A percentile compares a stretch with the other conserved stretches of the same genome.
Conservation (phyloP, 2,797 vertebrate genomes). For the Malacoctenus gilli region DNA sequence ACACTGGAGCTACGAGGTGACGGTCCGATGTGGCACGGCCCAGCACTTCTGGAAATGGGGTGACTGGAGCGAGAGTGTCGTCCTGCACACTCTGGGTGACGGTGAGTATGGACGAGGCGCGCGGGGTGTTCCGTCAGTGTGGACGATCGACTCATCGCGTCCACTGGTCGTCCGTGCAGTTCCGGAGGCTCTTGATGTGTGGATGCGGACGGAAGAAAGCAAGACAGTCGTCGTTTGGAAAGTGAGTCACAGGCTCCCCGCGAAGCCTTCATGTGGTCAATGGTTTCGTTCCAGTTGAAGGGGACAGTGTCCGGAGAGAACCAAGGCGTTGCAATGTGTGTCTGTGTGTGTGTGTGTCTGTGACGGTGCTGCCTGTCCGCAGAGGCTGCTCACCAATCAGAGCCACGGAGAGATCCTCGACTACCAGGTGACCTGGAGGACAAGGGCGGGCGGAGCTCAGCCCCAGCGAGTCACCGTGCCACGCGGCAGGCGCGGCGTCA, state of each 20-base stretch:
- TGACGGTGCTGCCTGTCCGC: conserved; percentile 8
- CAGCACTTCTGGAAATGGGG: conserved; percentile 76
- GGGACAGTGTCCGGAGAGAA: too few species aligned
- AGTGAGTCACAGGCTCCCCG: conserved; percentile 69
- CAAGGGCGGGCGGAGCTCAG: background rate
- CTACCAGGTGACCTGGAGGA: conserved; percentile 66
- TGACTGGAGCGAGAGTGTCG: conserved; percentile 54
- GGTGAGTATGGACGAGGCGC: conserved; percentile 52
- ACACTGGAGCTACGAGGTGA: conserved; percentile 29
- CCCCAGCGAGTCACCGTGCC: background rate
- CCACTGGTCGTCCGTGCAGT: conserved; percentile 56
- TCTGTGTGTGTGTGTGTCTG: too few species aligned
- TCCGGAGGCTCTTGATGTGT: conserved; percentile 77
- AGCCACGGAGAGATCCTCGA: conserved; percentile 68
- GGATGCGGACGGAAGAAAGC: conserved; percentile 59
- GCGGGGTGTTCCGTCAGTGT: background rate
- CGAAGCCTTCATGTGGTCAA: too few species aligned
- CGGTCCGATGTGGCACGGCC: conserved; percentile 58
- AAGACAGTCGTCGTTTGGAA: conserved; percentile 68
- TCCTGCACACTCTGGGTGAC: conserved; percentile 65
- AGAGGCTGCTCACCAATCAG: conserved; percentile 58
- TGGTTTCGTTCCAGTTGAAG: too few species aligned
- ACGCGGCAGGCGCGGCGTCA: background rate
- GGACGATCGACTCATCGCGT: background rate
- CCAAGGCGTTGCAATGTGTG: too few species aligned